Conservation (phyloP, 30 jellyfish, hydroid and myxozoan species). For the Clytia hemisphaerica region DNA sequence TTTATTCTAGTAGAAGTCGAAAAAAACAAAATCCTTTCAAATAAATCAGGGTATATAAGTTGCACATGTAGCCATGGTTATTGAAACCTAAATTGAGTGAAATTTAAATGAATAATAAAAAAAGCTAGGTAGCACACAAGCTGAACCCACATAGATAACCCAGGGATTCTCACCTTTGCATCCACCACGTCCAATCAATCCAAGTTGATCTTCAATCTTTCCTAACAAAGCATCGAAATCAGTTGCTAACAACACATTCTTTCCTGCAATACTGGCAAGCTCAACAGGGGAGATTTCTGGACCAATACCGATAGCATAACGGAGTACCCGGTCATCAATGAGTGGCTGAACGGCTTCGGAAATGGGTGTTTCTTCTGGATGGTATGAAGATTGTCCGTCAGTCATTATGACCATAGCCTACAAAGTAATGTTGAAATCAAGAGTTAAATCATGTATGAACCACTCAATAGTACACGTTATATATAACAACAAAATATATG, state of each 20-base stretch:
- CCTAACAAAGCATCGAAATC: conserved; percentile 49
- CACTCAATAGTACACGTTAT: too few species aligned
- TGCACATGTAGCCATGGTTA: too few species aligned
- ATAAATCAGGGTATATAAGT: too few species aligned
- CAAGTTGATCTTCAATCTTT: conserved; percentile 55
- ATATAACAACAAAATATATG: too few species aligned
- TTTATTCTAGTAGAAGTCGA: too few species aligned
- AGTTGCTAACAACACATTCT: conserved; percentile 45
- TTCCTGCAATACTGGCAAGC: conserved; percentile 51
- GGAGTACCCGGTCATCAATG: conserved; percentile 45
- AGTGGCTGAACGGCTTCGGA: conserved; percentile 41
- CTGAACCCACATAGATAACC: too few species aligned
- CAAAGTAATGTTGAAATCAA: too few species aligned
- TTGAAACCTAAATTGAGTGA: too few species aligned
- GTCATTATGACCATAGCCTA: conserved; percentile 76
- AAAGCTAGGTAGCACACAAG: too few species aligned
- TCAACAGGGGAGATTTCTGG: conserved; percentile 54
- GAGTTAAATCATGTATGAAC: neutral
- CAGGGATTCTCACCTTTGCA: conserved; percentile 75
- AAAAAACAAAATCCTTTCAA: too few species aligned
- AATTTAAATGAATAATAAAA: too few species aligned
- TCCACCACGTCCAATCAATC: conserved; percentile 57
- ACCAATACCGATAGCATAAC: conserved; percentile 77
- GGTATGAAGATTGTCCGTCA: conserved; percentile 70
- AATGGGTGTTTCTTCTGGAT: conserved; percentile 3